These are phyloP conservation scores for Indicator indicator DNA, from an alignment of 2,113 vertebrate species.

Conservation along the genomic window DNA sequence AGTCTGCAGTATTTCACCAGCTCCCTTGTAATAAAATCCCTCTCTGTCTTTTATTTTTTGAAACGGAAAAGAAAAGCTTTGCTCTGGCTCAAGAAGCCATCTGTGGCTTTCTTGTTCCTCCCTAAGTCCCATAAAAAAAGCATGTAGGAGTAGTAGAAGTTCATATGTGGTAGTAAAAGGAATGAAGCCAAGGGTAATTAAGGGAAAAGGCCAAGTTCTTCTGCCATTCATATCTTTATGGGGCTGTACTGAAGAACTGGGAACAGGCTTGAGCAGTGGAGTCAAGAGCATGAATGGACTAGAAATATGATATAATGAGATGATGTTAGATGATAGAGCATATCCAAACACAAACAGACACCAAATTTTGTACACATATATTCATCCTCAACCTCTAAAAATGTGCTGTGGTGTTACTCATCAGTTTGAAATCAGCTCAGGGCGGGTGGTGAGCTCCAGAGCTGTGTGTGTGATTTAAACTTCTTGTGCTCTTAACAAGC, in stretches of 20 bases:
- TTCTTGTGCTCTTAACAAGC: neutral
- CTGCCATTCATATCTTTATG: neutral
- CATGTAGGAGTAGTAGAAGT: neutral
- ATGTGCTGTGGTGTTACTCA: rapidly evolving
- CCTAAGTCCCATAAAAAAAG: neutral
- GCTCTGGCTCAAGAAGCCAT: neutral
- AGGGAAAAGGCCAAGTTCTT: neutral
- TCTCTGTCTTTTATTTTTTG: neutral
- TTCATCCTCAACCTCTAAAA: neutral
- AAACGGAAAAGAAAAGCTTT: neutral
- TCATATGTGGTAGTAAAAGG: neutral
- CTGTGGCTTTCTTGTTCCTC: neutral
- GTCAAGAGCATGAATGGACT: neutral
- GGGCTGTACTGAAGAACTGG: neutral
- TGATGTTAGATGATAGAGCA: neutral
- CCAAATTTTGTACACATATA: rapidly evolving
- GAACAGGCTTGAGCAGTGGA: neutral
- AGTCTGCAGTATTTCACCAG: neutral
- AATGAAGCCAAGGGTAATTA: neutral
- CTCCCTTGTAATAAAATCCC: neutral
- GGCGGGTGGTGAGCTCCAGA: neutral
- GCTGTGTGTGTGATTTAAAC: neutral
- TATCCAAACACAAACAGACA: neutral
- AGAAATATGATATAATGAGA: neutral
- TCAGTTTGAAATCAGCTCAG: neutral